Base-by-base conservation (phyloP, 2,888 invertebrate species). In the Pycnomerus fuliginosus region DNA sequence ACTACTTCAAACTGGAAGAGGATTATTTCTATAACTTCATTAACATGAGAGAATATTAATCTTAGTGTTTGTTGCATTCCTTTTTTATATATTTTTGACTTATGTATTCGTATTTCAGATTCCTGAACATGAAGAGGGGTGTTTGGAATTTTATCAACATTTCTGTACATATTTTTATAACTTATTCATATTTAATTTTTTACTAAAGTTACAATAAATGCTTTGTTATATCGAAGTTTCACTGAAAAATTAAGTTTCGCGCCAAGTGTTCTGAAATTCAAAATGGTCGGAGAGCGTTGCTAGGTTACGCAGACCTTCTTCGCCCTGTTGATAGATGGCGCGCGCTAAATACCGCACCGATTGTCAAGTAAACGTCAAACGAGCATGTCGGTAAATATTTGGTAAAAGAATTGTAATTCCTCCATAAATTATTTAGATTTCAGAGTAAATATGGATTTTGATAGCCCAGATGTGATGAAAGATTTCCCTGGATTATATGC, bases 401-500 rank as follows among this genome's bases (percentile, higher is more conserved):
- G n/a, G n/a, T n/a, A n/a, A n/a, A n/a, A n/a, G n/a, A n/a, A n/a
- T n/a, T n/a, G n/a, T n/a, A n/a, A n/a, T n/a, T n/a, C n/a, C n/a
- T n/a, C n/a, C n/a, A n/a, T n/a, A n/a, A n/a, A n/a, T n/a, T n/a
- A n/a, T 23, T 23, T 23, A 3, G 11, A 23, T 10, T 4, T 3
- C n/a, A n/a, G n/a, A n/a, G 22, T 38, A 20, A 55, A 46, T 52
- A 87, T 87, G 87, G 87, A 88, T 76, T 87, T 87, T 71, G 87
- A 87, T 72, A 90, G 90, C 71, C 90, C 90, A 15, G 91, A 92
- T 67, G 89, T 88, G 22, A 91, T 90, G 72, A 90, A 90, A 70
- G 90, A 91, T 67, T 92, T 92, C 71, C 91, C 91, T 14, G 91
- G 92, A 29, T 73, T 91, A 35, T 92, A 90, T 67, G 88, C 88